Conservation (phyloP, 2,113 vertebrate species). For the Suricata suricatta region DNA sequence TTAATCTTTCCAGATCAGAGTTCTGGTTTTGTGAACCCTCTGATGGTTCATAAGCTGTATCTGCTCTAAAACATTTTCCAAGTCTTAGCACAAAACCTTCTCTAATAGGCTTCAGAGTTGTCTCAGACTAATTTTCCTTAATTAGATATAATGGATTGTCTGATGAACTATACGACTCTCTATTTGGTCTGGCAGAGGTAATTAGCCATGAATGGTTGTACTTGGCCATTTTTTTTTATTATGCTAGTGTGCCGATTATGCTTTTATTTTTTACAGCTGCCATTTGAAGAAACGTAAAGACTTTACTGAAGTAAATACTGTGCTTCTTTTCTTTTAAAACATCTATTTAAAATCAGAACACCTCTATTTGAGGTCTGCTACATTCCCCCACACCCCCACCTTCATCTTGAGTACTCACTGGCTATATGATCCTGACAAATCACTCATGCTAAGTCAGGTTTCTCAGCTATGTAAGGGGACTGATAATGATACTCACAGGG, state of each 20-base stretch:
- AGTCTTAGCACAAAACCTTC: slow-evolving; percentile 46
- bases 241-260: neutral
- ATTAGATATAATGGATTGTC: slow-evolving; percentile 65
- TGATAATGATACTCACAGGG: neutral
- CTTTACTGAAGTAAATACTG: neutral
- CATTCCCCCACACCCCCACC: accelerated
- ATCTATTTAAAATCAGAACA: slow-evolving; percentile 10
- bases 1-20: neutral
- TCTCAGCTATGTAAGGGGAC: neutral
- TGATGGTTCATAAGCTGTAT: neutral
- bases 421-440: neutral
- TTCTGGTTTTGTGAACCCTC: neutral
- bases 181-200: slow-evolving; percentile 31
- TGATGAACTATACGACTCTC: slow-evolving; percentile 11
- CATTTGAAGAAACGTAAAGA: slow-evolving; percentile 6
- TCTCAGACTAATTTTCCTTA: slow-evolving; percentile 63
- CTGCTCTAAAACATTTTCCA: slow-evolving; percentile 43
- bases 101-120: neutral
- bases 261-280: slow-evolving; percentile 40
- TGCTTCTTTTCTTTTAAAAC: slow-evolving; percentile 1
- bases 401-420: neutral
- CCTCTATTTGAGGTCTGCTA: neutral
- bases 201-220: slow-evolving; percentile 55
- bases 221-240: slow-evolving; percentile 44
- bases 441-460: neutral